These are phyloP conservation scores for Myopa tessellatipennis DNA, from an alignment of 2,888 invertebrate species.

Conservation along the genomic window DNA sequence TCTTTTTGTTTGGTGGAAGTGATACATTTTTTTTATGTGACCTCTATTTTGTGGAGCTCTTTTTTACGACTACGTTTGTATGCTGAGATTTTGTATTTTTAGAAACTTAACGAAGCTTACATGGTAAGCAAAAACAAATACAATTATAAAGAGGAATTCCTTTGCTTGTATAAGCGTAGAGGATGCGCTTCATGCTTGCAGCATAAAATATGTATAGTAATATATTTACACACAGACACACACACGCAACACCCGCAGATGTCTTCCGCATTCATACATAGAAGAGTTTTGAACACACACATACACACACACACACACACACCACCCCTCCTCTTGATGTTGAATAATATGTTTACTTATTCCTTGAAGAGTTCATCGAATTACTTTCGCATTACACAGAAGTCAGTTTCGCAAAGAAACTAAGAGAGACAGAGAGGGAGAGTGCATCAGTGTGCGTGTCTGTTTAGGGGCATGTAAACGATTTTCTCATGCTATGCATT, in stretches of 20 bases:
- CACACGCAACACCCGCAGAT: neutral
- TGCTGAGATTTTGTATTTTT: too few relatives aligned
- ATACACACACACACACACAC: neutral
- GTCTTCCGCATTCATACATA: too few relatives aligned
- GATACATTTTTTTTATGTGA: neutral
- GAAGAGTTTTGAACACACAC: neutral
- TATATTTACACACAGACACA: neutral
- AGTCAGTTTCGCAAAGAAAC: neutral
- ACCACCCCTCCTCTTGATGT: neutral
- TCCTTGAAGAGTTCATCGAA: conserved; percentile 32
- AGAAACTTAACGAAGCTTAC: neutral
- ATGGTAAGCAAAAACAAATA: neutral
- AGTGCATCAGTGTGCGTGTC: conserved; percentile 23
- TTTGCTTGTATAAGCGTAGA: neutral
- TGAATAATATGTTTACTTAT: conserved; percentile 25
- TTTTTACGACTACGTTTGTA: neutral
- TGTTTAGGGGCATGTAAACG: neutral
- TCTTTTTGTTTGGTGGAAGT: neutral
- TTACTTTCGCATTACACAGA: conserved; percentile 22
- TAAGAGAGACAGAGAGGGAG: neutral
- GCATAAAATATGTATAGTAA: neutral
- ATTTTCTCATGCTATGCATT: conserved; percentile 8
- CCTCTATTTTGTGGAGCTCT: neutral
- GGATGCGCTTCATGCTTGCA: neutral
- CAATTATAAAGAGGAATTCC: conserved; percentile 4